Evolutionary conservation across 2,888 invertebrate species (phyloP).

Genomic region (Carabus problematicus): DNA sequence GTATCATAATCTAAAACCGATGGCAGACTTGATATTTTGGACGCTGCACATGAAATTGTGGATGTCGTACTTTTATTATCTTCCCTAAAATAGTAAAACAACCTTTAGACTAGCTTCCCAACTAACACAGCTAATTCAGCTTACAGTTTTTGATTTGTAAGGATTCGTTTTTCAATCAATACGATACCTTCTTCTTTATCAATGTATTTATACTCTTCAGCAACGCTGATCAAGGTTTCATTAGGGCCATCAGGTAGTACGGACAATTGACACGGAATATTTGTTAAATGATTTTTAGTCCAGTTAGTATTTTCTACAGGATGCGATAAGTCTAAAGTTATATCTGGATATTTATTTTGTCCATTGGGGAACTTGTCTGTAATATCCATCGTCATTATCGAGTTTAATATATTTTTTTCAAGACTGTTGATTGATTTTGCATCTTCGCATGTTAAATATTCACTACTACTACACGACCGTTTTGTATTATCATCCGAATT

Average conservation of each 20-base stretch:
- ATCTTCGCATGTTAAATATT: constrained; percentile 24
- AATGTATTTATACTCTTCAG: constrained; percentile 78
- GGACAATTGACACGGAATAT: constrained; percentile 43
- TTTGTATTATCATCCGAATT: not conserved
- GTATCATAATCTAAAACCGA: constrained; percentile 72
- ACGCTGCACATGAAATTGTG: constrained; percentile 44
- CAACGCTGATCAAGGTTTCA: constrained; percentile 54
- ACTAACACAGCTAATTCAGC: constrained; percentile 46
- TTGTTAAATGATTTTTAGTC: constrained; percentile 8
- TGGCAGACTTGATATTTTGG: constrained; percentile 60
- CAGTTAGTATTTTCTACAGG: constrained; percentile 2
- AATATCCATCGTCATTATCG: constrained; percentile 24
- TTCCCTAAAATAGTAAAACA: constrained; percentile 24
- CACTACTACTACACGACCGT: not conserved
- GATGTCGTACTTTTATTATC: constrained; percentile 14
- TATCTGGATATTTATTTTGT: not conserved
- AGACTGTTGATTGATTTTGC: constrained; percentile 15
- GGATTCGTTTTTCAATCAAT: constrained; percentile 70
- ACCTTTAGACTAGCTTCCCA: not conserved
- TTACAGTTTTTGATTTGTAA: constrained; percentile 65
- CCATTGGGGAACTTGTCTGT: not conserved
- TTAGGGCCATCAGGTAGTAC: too few species aligned
- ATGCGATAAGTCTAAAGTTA: constrained; percentile 8
- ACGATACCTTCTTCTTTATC: constrained; percentile 75
- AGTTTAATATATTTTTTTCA: constrained; percentile 27